Evolutionary conservation across 2,797 vertebrate genomes (phyloP).

Genomic region (Coluber constrictor): DNA sequence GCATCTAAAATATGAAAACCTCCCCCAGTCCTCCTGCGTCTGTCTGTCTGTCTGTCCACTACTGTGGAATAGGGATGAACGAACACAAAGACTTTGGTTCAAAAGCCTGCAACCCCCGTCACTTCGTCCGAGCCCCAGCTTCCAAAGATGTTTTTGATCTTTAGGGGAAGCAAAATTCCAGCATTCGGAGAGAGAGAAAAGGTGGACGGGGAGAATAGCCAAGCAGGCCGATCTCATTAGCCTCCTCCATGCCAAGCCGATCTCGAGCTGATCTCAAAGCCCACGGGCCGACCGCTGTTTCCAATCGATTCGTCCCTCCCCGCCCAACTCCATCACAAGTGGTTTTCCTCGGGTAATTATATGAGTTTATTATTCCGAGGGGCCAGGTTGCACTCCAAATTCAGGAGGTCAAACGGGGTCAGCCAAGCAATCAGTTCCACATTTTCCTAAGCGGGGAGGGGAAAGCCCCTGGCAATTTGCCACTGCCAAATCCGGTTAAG

Average conservation of each 20-base stretch:
- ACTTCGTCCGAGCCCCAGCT: not conserved
- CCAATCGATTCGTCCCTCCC: slow-evolving; percentile 59
- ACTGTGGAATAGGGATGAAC: not conserved
- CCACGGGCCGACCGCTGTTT: slow-evolving; percentile 38
- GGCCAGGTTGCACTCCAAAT: slow-evolving; percentile 69
- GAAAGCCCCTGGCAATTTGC: slow-evolving; percentile 57
- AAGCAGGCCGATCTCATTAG: not conserved
- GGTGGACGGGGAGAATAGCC: rapidly evolving
- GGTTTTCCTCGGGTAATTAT: slow-evolving; percentile 62
- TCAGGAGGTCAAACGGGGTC: slow-evolving; percentile 65
- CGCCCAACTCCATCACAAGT: slow-evolving; percentile 20
- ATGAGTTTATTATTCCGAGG: slow-evolving; percentile 69
- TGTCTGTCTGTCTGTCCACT: not conserved
- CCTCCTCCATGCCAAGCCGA: not conserved
- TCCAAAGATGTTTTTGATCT: too few species aligned
- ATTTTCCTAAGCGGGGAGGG: slow-evolving; percentile 46
- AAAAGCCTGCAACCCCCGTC: not conserved
- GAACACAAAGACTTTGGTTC: not conserved
- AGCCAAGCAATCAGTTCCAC: slow-evolving; percentile 63
- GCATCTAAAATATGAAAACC: not conserved
- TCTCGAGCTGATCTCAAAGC: not conserved
- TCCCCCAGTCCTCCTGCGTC: not conserved
- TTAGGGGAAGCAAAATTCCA: not conserved
- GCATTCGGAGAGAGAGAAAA: rapidly evolving
- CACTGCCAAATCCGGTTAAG: slow-evolving; percentile 68